A percentile compares a stretch with the other conserved stretches of the same genome.
phyloP scores from a whole-genome alignment of 1,140 invertebrate genomes.

The Pentalonia nigronervosa region DNA sequence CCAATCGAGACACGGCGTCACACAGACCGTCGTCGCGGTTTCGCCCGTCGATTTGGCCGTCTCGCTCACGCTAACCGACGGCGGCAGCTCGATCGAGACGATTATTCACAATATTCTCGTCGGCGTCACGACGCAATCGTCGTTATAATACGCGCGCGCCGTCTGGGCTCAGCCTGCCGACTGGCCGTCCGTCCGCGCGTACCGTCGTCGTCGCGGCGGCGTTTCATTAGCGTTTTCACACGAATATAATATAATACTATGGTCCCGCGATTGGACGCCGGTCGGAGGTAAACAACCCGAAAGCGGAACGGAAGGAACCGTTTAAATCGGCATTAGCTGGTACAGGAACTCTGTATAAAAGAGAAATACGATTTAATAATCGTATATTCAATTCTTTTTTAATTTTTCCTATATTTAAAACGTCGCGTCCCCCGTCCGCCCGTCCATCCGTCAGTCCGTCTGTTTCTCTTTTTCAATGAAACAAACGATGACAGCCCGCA shows the following conservation, averaged over 20 bases:
- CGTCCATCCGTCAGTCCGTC: not conserved
- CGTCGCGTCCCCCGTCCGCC: not conserved
- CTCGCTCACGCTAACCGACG: not conserved
- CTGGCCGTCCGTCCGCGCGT: not conserved
- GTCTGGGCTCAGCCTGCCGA: not conserved
- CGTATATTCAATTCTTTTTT: slow-evolving; percentile 39
- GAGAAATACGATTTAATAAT: slow-evolving; percentile 28
- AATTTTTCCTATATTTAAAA: slow-evolving; percentile 28
- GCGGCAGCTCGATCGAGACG: not conserved
- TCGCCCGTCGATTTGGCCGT: not conserved
- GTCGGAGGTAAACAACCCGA: slow-evolving; percentile 55
- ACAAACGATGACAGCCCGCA: slow-evolving; percentile 56
- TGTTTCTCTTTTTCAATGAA: slow-evolving; percentile 29
- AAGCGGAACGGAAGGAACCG: slow-evolving; percentile 57
- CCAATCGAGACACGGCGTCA: no score
- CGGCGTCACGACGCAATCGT: not conserved
- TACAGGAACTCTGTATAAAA: not conserved
- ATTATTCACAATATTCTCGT: not conserved
- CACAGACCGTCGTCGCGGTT: not conserved
- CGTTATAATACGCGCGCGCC: not conserved
- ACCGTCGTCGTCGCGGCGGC: not conserved
- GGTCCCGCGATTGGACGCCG: not conserved
- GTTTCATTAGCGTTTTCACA: slow-evolving; percentile 55
- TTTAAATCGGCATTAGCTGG: slow-evolving; percentile 53
- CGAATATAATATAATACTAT: not conserved